phyloP scores from a whole-genome alignment of 2,888 invertebrate genomes.

The Brenthis hecate region DNA sequence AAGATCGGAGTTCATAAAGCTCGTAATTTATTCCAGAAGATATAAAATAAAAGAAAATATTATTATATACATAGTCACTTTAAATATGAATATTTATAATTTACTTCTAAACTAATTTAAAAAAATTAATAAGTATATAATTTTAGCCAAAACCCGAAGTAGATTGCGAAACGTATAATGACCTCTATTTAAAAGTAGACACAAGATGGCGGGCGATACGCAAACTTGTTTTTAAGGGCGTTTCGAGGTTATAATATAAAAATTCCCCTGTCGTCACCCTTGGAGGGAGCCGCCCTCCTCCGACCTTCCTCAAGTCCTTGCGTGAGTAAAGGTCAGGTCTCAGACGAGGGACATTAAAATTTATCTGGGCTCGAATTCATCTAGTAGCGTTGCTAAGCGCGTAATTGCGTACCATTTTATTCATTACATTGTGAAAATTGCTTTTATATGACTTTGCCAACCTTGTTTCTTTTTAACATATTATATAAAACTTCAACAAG shows the following conservation, averaged over 20 bases:
- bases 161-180: conserved; percentile 40
- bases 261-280: conserved; percentile 61
- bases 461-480: no score
- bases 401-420: conserved; percentile 12
- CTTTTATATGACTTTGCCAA: neutral
- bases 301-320: conserved; percentile 52
- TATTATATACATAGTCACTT: no score
- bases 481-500: no score
- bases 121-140: neutral
- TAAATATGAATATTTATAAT: neutral
- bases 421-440: conserved; percentile 6
- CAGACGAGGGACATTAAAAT: conserved; percentile 39
- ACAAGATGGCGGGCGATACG: conserved; percentile 43
- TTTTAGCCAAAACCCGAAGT: conserved; percentile 22
- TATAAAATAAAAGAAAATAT: no score
- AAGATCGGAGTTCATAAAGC: no score
- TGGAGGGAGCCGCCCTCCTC: conserved; percentile 50
- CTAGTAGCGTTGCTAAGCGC: conserved; percentile 35
- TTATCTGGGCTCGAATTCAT: conserved; percentile 36
- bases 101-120: conserved; percentile 3
- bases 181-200: conserved; percentile 41
- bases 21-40: no score
- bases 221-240: conserved; percentile 59
- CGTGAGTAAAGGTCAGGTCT: conserved; percentile 59
- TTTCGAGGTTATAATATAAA: conserved; percentile 76